Percentiles rank a stretch among this genome's conserved stretches.
phyloP scores from a whole-genome alignment of 2,113 vertebrate species.

The Sinocyclocheilus anshuiensis region DNA sequence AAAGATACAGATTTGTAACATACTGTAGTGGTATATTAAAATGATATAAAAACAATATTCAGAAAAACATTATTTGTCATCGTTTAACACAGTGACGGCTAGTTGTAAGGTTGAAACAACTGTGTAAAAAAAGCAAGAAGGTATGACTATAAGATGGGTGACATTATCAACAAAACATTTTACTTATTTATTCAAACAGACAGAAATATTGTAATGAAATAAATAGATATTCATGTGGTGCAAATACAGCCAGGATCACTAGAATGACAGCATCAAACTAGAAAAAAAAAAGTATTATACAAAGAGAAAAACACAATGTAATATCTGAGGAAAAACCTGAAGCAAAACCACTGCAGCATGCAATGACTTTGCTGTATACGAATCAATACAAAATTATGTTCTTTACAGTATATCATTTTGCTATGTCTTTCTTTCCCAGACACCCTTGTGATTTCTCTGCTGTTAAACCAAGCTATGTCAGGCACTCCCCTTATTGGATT shows the following conservation, averaged over 20 bases:
- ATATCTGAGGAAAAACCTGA: not conserved
- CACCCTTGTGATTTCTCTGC: conserved; percentile 16
- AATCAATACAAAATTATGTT: not conserved
- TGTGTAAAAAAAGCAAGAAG: too few relatives aligned
- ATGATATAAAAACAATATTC: not conserved
- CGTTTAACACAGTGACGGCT: not conserved
- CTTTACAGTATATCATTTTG: not conserved
- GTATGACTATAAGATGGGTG: too few relatives aligned
- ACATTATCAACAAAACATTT: too few relatives aligned
- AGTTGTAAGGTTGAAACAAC: too few relatives aligned
- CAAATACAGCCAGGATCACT: not conserved
- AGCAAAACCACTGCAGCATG: not conserved
- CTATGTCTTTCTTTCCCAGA: not conserved
- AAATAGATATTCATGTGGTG: not conserved
- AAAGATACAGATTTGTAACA: not conserved
- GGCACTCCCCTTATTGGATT: conserved; percentile 38
- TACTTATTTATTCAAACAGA: too few relatives aligned
- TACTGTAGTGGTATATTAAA: not conserved
- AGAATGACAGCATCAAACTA: not conserved
- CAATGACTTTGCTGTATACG: not conserved
- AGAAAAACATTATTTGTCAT: too few relatives aligned
- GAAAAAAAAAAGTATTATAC: not conserved
- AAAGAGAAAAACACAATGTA: not conserved
- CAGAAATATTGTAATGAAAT: not conserved
- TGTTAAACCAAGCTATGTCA: not conserved